Evolutionary conservation across 1,140 invertebrate genomes (phyloP).

Genomic region (Papilio aristodemus): DNA sequence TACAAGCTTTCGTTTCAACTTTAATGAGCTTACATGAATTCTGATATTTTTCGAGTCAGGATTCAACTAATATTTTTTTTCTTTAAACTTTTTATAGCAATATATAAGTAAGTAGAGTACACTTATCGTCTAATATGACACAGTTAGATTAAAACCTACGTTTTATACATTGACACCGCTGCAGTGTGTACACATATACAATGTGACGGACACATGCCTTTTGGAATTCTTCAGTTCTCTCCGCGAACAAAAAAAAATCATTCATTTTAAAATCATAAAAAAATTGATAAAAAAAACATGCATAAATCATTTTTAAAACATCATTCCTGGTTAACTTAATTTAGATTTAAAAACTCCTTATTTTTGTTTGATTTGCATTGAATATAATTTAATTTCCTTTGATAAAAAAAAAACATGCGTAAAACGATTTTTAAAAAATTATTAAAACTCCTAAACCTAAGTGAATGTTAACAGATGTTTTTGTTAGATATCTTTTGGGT

Average conservation of each 20-base stretch:
- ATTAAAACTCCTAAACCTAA: too few species aligned
- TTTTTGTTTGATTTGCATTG: too few species aligned
- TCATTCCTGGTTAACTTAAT: neutral
- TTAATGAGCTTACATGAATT: conserved; percentile 23
- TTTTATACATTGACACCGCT: conserved; percentile 71
- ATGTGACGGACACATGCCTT: conserved; percentile 51
- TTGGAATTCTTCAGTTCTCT: conserved; percentile 33
- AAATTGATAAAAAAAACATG: neutral
- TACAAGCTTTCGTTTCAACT: conserved; percentile 50
- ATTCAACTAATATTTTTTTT: conserved; percentile 76
- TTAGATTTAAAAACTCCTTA: neutral
- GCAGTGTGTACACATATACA: conserved; percentile 73
- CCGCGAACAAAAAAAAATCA: conserved; percentile 16
- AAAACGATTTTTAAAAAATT: too few species aligned
- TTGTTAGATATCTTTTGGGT: too few species aligned
- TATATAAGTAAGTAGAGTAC: conserved; percentile 75
- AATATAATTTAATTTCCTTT: too few species aligned
- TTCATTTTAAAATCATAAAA: conserved; percentile 24
- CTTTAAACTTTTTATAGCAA: conserved; percentile 71
- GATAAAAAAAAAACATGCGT: too few species aligned
- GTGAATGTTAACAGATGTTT: too few species aligned
- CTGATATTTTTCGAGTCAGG: conserved; percentile 50
- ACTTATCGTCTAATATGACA: conserved; percentile 78
- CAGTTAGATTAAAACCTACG: conserved; percentile 73
- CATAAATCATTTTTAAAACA: conserved; percentile 1